These are phyloP conservation scores for Poicephalus meyeri DNA, from an alignment of 2,113 vertebrate species.

Conservation along the genomic window DNA sequence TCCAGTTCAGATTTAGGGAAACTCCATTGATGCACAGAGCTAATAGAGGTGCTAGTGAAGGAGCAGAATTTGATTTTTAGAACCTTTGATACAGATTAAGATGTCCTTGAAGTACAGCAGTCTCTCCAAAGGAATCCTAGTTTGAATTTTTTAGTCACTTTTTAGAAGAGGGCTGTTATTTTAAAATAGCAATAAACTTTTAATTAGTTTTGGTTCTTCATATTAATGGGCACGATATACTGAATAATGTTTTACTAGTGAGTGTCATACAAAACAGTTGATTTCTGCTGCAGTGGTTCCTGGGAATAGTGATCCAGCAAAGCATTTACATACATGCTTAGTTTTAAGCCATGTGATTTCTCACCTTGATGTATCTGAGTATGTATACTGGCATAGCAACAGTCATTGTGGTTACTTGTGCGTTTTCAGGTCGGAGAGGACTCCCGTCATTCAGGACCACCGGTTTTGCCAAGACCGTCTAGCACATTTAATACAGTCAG, in stretches of 20 bases:
- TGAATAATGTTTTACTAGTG: background rate
- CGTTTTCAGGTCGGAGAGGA: constrained; percentile 90
- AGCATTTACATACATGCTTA: rapidly evolving
- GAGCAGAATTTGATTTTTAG: background rate
- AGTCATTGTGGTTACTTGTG: background rate
- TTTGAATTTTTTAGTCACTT: background rate
- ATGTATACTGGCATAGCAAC: background rate
- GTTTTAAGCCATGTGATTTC: background rate
- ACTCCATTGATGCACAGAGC: background rate
- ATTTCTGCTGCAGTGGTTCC: background rate
- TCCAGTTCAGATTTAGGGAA: background rate
- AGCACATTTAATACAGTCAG: constrained; percentile 94
- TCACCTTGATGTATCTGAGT: rapidly evolving
- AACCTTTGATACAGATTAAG: background rate
- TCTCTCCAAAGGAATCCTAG: background rate
- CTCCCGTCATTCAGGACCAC: constrained; percentile 86
- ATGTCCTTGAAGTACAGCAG: background rate
- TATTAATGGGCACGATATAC: background rate
- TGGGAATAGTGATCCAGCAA: background rate
- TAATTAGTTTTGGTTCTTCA: background rate
- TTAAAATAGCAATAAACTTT: background rate
- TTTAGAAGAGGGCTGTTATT: background rate
- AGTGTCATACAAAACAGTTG: background rate
- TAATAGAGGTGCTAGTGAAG: background rate
- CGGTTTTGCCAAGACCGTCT: constrained; percentile 88